Evolutionary conservation across 2,888 invertebrate genomes (phyloP), one percentile per base, ranked within the genome.

Genomic region (Zygaena filipendulae): DNA sequence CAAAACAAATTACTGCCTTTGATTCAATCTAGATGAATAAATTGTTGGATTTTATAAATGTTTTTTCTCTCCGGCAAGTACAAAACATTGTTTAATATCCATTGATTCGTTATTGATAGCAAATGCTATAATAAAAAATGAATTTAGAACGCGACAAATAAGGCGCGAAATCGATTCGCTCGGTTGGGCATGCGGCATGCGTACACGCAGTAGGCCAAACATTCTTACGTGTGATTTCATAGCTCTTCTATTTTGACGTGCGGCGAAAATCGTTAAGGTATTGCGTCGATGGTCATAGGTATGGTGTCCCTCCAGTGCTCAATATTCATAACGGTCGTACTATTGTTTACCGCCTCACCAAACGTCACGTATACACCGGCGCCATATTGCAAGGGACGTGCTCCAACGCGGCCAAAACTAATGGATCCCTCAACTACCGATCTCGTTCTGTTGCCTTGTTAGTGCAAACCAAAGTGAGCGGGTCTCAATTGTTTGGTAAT

Each of bases 371-470:
- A 62, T 51, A 34, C 28, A 40, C 27, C 57, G 61, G 64, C 70
- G 71, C 72, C 72, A 67, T 66, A 59, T 67, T 68, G 54, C 47
- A 61, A 62, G 59, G 66, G 59, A 74, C 75, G 72, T 72, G 74
- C 61, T 49, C 39, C 47, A 45, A 61, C 47, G 42, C 49, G 52
- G 47, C 68, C 69, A 67, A 52, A 55, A 45, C 47, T 39, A 37
- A 37, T 46, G 48, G 66, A 59, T 32, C 64, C 40, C 42, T 45
- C 36, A 47, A 51, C 47, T 45, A 52, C 48, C 36, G 36, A 43
- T 25, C 38, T 32, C 13, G 32, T 31, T n/a, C 38, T 35, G 45
- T 41, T 42, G 38, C 34, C 38, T 41, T 42, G 38, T 35, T 23
- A 3, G 35, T 35, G 45, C 50, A 47, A 53, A 7, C 16, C 42